Percentiles rank a stretch among this genome's conserved stretches.
Evolutionary conservation across 2,888 invertebrate genomes (phyloP).

Genomic region (Caenorhabditis wallacei): DNA sequence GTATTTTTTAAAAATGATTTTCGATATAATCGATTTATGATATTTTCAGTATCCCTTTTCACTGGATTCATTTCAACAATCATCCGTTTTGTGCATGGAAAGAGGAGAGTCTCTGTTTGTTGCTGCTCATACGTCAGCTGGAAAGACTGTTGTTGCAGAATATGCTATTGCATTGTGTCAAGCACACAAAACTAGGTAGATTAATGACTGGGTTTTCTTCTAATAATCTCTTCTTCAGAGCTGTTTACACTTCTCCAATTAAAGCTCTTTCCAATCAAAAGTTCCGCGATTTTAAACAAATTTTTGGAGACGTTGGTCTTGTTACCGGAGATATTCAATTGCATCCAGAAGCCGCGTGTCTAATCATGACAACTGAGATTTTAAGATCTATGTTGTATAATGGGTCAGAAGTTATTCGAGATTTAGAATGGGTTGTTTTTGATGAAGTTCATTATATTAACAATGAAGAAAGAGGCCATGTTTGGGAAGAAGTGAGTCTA

Average conservation of each 20-base stretch:
- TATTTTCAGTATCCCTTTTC: constrained; percentile 88
- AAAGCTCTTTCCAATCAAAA: constrained; percentile 99
- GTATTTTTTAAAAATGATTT: constrained; percentile 27
- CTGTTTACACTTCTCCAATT: constrained; percentile 91
- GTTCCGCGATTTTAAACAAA: constrained; percentile 94
- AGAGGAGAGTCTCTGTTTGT: constrained; percentile 95
- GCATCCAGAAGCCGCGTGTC: constrained; percentile 93
- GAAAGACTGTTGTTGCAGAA: constrained; percentile 98
- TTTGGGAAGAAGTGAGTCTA: constrained; percentile 93
- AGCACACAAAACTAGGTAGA: constrained; percentile 84
- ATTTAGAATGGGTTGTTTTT: constrained; percentile 98
- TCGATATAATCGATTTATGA: not conserved
- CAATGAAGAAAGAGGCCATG: constrained; percentile 96
- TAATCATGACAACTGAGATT: constrained; percentile 99
- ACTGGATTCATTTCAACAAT: constrained; percentile 97
- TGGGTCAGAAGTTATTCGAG: constrained; percentile 94
- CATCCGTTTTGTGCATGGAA: constrained; percentile 95
- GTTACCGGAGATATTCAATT: constrained; percentile 97
- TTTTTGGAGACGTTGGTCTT: constrained; percentile 94
- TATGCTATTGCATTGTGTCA: constrained; percentile 97
- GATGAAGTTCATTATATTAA: constrained; percentile 99
- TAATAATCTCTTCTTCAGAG: not conserved
- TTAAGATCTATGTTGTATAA: constrained; percentile 94
- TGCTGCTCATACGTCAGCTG: constrained; percentile 97
- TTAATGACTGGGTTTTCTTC: not conserved